These are phyloP conservation scores for Climacteris rufus DNA, from an alignment of 2,113 vertebrate species.

Conservation along the genomic window DNA sequence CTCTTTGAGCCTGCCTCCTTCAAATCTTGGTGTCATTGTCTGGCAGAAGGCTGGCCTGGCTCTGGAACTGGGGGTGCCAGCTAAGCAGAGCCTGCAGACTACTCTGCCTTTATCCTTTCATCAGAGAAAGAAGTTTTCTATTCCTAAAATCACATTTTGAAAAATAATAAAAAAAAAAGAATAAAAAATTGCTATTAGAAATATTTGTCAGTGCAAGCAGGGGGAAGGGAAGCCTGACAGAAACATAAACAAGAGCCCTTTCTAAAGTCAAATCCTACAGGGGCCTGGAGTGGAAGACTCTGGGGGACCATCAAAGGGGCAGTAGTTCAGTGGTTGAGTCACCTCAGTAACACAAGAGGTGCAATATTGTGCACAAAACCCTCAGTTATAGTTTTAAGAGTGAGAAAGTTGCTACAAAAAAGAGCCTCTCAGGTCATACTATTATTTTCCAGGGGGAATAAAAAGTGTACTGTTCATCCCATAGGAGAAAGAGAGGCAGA, in stretches of 20 bases:
- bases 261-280: background rate
- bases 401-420: background rate
- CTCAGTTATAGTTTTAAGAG: background rate
- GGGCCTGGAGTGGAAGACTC: background rate
- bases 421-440: background rate
- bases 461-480: background rate
- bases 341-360: background rate
- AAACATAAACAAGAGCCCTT: background rate
- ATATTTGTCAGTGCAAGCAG: fast-evolving
- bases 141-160: background rate
- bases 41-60: background rate
- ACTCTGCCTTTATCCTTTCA: background rate
- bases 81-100: background rate
- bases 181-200: background rate
- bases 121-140: background rate
- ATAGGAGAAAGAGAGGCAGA: background rate
- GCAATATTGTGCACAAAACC: background rate
- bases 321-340: background rate
- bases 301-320: background rate
- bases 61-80: background rate
- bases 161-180: background rate
- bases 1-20: background rate
- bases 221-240: background rate
- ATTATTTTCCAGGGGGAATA: background rate
- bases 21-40: background rate